Conservation (phyloP, 2,113 vertebrate genomes). For the Bungarus multicinctus region DNA sequence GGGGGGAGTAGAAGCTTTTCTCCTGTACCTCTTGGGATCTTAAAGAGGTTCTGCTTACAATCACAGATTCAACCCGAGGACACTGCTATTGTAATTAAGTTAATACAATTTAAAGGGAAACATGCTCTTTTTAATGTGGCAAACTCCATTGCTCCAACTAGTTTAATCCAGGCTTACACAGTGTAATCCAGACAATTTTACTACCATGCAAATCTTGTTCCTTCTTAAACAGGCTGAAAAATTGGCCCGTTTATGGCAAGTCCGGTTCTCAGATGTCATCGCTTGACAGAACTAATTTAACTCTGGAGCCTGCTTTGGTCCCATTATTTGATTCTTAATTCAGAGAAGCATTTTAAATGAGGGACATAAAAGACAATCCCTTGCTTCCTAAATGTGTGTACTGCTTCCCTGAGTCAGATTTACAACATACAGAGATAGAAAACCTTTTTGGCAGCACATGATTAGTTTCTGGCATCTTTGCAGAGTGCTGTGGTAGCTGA, state of each 20-base stretch:
- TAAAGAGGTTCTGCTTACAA: neutral
- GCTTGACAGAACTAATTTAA: conserved; percentile 2
- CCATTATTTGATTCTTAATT: neutral
- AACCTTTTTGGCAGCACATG: conserved; percentile 2
- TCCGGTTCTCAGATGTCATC: neutral
- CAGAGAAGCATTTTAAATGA: neutral
- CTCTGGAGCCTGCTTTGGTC: neutral
- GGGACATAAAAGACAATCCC: conserved; percentile 5
- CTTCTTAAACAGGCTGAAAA: neutral
- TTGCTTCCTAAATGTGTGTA: neutral
- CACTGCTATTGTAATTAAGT: neutral
- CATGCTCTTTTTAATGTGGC: neutral
- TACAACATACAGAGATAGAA: conserved; percentile 1
- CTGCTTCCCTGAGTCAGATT: neutral
- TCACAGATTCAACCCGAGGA: neutral
- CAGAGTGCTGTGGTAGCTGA: conserved; percentile 22
- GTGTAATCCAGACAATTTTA: neutral
- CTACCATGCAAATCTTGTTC: neutral
- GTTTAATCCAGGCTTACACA: neutral
- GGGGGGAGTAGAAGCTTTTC: no score
- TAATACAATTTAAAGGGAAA: neutral
- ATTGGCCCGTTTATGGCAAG: neutral
- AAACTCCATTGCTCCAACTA: neutral
- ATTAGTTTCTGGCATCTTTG: conserved; percentile 14
- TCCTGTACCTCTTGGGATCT: neutral